Conservation (phyloP, 2,888 invertebrate species). For the Caenorhabditis sp. region DNA sequence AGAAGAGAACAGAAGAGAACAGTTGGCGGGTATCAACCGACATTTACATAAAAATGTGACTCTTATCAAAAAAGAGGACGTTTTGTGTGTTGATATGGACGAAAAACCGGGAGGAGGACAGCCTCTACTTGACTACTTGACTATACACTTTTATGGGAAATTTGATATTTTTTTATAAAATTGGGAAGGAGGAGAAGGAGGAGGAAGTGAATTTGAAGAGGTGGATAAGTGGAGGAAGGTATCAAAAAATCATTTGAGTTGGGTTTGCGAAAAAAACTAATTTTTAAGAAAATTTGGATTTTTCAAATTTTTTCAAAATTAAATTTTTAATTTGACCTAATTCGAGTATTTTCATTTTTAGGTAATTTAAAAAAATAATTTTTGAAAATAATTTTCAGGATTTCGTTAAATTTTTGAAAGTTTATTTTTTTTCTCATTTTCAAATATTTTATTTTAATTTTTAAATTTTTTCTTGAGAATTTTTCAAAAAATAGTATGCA, state of each 20-base stretch:
- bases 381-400: not conserved
- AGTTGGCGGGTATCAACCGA: not conserved
- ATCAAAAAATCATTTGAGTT: too few species aligned
- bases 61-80: not conserved
- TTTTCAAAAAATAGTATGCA: not conserved
- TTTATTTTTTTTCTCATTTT: not conserved
- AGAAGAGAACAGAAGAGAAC: not conserved
- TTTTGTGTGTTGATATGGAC: constrained; percentile 19
- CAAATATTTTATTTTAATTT: not conserved
- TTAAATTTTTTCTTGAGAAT: not conserved
- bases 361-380: not conserved
- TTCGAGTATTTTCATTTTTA: not conserved
- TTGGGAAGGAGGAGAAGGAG: too few species aligned
- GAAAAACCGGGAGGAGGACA: not conserved
- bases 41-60: not conserved
- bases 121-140: constrained; percentile 28
- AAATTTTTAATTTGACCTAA: not conserved
- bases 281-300: too few species aligned
- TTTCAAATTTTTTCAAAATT: not conserved
- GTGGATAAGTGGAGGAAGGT: not conserved
- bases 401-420: not conserved
- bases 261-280: too few species aligned
- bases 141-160: constrained; percentile 31
- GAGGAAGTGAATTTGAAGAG: not conserved
- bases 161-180: not conserved